Conservation (phyloP, 2,888 invertebrate genomes). For the Tinea pellionella region DNA sequence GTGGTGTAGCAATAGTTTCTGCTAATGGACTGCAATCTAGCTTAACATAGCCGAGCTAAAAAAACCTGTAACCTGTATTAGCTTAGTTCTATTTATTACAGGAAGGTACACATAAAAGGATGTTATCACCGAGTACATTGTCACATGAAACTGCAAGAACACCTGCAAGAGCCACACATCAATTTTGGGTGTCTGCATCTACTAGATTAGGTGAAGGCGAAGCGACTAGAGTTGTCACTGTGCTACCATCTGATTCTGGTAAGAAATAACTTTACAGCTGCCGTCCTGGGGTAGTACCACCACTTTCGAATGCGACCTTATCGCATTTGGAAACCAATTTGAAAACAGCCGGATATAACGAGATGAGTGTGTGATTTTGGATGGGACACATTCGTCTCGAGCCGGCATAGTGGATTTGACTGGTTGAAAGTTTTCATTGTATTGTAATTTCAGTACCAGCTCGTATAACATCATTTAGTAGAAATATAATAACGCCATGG, state of each 20-base stretch:
- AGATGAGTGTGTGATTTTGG: too few relatives aligned
- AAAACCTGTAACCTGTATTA: too few relatives aligned
- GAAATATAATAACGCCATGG: conserved; percentile 84
- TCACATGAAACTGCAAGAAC: conserved; percentile 78
- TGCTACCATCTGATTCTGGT: conserved; percentile 79
- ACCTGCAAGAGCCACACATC: conserved; percentile 79
- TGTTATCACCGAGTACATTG: conserved; percentile 76
- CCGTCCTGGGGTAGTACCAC: too few relatives aligned
- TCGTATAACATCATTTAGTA: conserved; percentile 88
- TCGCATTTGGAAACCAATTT: too few relatives aligned
- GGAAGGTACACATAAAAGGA: conserved; percentile 81
- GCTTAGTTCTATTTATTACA: too few relatives aligned
- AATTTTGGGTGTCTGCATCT: conserved; percentile 79
- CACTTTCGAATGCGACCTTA: too few relatives aligned
- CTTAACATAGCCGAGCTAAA: too few relatives aligned
- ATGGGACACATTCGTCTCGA: too few relatives aligned
- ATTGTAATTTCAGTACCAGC: conserved; percentile 76
- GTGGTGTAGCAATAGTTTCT: too few relatives aligned
- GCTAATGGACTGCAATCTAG: too few relatives aligned
- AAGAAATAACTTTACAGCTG: conserved; percentile 18
- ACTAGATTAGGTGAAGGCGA: conserved; percentile 88
- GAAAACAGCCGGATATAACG: neutral
- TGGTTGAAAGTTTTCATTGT: too few relatives aligned
- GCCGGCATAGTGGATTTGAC: too few relatives aligned
- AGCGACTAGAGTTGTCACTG: conserved; percentile 80